A percentile compares a stretch with the other conserved stretches of the same genome.
phyloP scores from a whole-genome alignment of 2,888 invertebrate species.

The Diarsia brunnea region DNA sequence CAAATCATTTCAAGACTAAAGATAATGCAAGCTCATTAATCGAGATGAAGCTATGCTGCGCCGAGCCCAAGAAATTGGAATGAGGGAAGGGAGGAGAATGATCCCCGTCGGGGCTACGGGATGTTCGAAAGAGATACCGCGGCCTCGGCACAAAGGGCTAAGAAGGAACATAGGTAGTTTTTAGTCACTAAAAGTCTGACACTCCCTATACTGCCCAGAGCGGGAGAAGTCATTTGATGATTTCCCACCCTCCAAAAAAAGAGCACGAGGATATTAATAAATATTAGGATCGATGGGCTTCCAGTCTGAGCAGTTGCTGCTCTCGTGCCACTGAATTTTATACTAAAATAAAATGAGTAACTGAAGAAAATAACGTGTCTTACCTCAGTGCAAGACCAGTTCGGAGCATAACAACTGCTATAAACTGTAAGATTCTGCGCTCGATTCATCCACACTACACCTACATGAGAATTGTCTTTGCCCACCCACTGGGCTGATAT shows the following conservation, averaged over 20 bases:
- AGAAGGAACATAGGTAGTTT: no score
- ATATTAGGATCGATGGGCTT: no score
- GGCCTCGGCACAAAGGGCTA: no score
- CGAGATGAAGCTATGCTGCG: neutral
- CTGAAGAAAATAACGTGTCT: neutral
- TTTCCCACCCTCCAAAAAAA: no score
- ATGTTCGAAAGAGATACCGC: no score
- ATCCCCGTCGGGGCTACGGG: no score
- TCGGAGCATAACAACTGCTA: slow-evolving; percentile 95
- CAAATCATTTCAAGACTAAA: neutral
- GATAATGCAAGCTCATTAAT: neutral
- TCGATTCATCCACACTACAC: slow-evolving; percentile 98
- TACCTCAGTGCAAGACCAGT: slow-evolving; percentile 96
- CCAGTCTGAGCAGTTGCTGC: neutral
- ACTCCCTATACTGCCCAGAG: no score
- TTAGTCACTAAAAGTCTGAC: no score
- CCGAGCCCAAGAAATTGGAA: neutral
- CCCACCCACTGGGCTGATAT: slow-evolving; percentile 98
- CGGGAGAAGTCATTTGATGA: no score
- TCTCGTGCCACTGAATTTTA: neutral
- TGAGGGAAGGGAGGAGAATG: neutral
- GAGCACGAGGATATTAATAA: no score
- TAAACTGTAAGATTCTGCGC: slow-evolving; percentile 97
- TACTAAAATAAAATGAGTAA: no score
- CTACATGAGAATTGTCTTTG: slow-evolving; percentile 94